Base-by-base conservation (phyloP, 2,888 invertebrate species). In the Idaea biselata region DNA sequence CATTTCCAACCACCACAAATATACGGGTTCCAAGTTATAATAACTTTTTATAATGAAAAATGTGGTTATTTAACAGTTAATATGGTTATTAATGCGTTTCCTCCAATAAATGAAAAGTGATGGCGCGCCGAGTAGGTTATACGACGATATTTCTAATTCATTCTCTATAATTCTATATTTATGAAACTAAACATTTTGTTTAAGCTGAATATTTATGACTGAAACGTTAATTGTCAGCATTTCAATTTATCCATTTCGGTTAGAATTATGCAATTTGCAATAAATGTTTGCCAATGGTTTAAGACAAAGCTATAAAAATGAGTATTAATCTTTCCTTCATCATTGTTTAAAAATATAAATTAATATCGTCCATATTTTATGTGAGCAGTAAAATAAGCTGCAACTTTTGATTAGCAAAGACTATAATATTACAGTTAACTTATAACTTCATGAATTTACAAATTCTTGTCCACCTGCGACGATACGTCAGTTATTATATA, bases 1-100 rank as follows among this genome's bases (percentile, higher is more conserved):
- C 79, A 78, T 81, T 75, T 77, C 74, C 75, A 73, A 74, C 72
- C 71, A 76, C 71, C 71, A 76, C 71, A 76, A 77, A 80, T 83
- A 79, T 79, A 79, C 79, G 76, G 75, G 76, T 70, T 78, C 76
- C 76, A 73, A 78, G 77, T 78, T 78, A 80, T 86, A 82, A 81
- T 82, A 82, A 82, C 77, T 81, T 79, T 79, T 79, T 79, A 82
- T 83, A 80, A 83, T 85, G 86, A 86, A 86, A 87, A 83, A 86
- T 85, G 79, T 76, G 74, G 75, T 73, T 77, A 75, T 75, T 75
- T 74, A 78, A 73, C 74, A 76, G 76, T 77, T 77, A 74, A 79
- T 81, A 76, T 77, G 75, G 77, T 76, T 69, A 75, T 78, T 81
- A 78, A 80, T 77, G 69, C 65, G 66, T 63, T 69, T 62, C 44